phyloP scores from a whole-genome alignment of 1,140 invertebrate species.

The Diprion similis region DNA sequence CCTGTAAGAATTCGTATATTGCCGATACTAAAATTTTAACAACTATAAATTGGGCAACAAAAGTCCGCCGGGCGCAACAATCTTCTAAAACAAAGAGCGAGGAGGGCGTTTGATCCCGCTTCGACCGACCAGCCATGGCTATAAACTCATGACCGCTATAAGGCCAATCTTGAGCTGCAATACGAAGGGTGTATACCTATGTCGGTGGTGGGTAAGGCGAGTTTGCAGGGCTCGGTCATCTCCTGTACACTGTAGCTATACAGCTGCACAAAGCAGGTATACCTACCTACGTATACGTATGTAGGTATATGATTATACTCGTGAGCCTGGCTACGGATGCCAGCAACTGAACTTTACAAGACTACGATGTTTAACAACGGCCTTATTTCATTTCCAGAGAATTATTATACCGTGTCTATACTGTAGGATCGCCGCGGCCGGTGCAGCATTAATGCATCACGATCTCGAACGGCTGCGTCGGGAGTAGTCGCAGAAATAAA shows the following conservation, averaged over 20 bases:
- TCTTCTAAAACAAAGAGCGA: slow-evolving; percentile 42
- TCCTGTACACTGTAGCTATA: no score
- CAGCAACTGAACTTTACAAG: slow-evolving; percentile 47
- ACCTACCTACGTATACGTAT: no score
- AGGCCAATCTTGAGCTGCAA: slow-evolving; percentile 20
- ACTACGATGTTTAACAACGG: slow-evolving; percentile 43
- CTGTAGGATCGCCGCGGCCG: slow-evolving; percentile 2
- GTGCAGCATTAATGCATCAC: slow-evolving; percentile 29
- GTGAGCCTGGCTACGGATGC: slow-evolving; percentile 39
- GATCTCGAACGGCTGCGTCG: slow-evolving; percentile 1
- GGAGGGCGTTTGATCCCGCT: slow-evolving; percentile 39
- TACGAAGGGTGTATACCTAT: slow-evolving; percentile 4
- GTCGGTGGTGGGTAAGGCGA: neutral
- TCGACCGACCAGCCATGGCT: slow-evolving; percentile 22
- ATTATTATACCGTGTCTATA: slow-evolving; percentile 42
- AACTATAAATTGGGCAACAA: slow-evolving; percentile 53
- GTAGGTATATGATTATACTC: neutral
- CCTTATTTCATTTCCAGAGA: slow-evolving; percentile 54
- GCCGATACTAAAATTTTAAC: slow-evolving; percentile 38
- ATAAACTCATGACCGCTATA: slow-evolving; percentile 51
- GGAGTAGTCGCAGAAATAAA: slow-evolving; percentile 9
- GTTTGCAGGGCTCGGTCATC: no score
- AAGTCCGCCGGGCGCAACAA: slow-evolving; percentile 27
- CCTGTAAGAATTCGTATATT: slow-evolving; percentile 29
- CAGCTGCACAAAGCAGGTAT: no score